Conservation (phyloP, 2,113 vertebrate species). For the Solenodon paradoxus region DNA sequence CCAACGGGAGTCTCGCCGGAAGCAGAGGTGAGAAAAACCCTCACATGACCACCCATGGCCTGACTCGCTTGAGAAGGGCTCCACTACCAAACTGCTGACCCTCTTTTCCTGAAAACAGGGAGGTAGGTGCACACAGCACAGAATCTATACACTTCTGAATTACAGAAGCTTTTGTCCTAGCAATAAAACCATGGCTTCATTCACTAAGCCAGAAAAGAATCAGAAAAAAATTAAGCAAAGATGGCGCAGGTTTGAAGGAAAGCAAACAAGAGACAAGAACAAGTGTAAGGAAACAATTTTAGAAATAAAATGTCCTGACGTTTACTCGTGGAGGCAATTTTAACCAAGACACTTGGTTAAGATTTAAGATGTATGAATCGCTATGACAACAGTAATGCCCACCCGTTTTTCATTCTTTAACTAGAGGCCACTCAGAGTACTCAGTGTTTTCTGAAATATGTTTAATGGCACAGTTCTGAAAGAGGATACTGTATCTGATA, state of each 20-base stretch:
- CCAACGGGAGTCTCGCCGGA: background rate
- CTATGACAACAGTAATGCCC: background rate
- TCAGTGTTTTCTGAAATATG: background rate
- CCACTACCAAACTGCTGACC: background rate
- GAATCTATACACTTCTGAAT: background rate
- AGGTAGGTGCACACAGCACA: background rate
- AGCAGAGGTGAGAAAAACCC: too few relatives aligned
- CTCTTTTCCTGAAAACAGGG: background rate
- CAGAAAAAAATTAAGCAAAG: background rate
- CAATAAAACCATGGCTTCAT: background rate
- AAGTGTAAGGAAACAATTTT: background rate
- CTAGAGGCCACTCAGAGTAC: background rate
- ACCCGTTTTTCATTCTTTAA: background rate
- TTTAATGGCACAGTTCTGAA: background rate
- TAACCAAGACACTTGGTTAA: background rate
- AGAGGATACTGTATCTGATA: background rate
- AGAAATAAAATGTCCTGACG: constrained; percentile 29
- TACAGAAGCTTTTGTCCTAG: background rate
- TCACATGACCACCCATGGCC: background rate
- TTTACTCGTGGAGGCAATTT: background rate
- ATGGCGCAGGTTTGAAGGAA: background rate
- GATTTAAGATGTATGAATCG: background rate
- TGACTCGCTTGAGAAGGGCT: background rate
- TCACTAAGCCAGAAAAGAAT: constrained; percentile 6
- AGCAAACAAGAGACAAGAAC: background rate